Evolutionary conservation across 1,140 invertebrate species (phyloP), one percentile per base, ranked within the genome.

Genomic region (Heliconius hermathena): DNA sequence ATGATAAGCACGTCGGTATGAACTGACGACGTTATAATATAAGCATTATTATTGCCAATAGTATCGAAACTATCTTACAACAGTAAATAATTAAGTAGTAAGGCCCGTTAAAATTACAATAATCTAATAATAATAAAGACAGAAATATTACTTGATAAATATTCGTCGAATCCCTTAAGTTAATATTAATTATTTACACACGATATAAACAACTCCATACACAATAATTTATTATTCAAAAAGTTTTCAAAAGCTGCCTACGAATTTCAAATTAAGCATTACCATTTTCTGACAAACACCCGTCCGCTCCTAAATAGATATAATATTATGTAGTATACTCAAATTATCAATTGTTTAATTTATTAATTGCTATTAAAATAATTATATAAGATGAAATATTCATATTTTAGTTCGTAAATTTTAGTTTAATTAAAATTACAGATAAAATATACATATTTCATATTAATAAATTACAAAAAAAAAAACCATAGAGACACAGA

Each of bases 71-170:
- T 76, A 76, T 80, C 13, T 66, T 80, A 76, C 38, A 76, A 73
- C 71, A 76, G 79, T 76, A 79, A 75, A 54, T 52, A 73, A 76
- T 76, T 80, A 80, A 80, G 79, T 80, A 76, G 76, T 80, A 80
- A 80, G 79, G 79, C 79, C 60, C 33, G 74, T 52, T 80, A 76
- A 80, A 71, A 66, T 60, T 29, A 46, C 71, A 46, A 80, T 71
- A 46, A 52, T 16, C 41, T 46, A 49, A 29, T 73, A 72, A 29
- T 20, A 79, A 75, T 71, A 75, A 41, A 71, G 72, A 74, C 38
- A 70, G 54, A 78, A 36, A 66, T 66, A 26, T 73, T 74, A 74
- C 11, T n/a, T 70, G 54, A 36, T 49, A 70, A 33, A 76, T 41
- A 76, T 33, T 76, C 26, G 60, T 66, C 60, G 5, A 13, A n/a